These are phyloP conservation scores for Pygoscelis antarcticus DNA, from an alignment of 2,113 vertebrate species.

Conservation along the genomic window DNA sequence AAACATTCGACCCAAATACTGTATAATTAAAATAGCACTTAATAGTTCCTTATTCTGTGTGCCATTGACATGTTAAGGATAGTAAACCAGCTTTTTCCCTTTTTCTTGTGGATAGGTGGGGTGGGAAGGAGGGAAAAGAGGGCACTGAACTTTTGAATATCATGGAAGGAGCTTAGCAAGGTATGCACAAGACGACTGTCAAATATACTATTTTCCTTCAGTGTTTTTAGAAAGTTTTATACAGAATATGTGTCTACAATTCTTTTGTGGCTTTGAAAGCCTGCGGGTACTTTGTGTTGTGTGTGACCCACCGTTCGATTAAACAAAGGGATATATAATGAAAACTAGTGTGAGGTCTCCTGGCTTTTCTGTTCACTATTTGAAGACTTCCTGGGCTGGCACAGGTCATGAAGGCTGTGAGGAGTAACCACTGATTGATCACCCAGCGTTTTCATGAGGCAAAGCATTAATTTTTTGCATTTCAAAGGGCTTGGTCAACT, in stretches of 20 bases:
- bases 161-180: background rate
- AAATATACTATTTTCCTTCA: background rate
- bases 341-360: background rate
- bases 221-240: background rate
- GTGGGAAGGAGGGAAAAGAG: background rate
- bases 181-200: background rate
- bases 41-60: background rate
- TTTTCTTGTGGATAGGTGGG: background rate
- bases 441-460: fast-evolving
- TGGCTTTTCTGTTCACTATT: background rate
- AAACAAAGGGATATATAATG: background rate
- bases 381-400: background rate
- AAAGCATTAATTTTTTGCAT: background rate
- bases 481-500: background rate
- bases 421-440: background rate
- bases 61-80: background rate
- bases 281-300: background rate
- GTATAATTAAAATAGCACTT: background rate
- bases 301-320: background rate
- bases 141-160: background rate
- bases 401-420: background rate
- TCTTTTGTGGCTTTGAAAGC: background rate
- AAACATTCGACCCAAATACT: background rate
- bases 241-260: background rate
- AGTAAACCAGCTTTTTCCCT: background rate